Evolutionary conservation across 2,888 invertebrate genomes (phyloP), one percentile per base, ranked within the genome.

Genomic region (Leptopilina drosophilae): DNA sequence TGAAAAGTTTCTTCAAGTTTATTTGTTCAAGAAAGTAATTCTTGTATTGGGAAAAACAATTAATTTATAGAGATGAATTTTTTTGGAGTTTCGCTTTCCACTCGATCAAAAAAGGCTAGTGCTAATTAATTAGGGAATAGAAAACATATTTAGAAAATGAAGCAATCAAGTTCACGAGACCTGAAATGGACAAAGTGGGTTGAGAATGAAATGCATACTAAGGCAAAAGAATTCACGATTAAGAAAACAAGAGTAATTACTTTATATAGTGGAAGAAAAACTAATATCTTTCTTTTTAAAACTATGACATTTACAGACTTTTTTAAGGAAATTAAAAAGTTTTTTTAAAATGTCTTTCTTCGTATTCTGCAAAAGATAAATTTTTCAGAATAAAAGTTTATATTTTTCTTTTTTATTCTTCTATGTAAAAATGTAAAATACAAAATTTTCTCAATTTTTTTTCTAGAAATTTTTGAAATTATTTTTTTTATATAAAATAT

Each of bases 141-240:
- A 73, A 73, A 73, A 73, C 56, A 33, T 9, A 56, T n/a, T 40
- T 73, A 73, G 33, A 59, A 56, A 73, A 73, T 73, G 73, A 73
- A 73, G 73, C 40, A 73, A 73, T 73, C 15, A 56, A 73, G 73
- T 33, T 56, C 56, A 73, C n/a, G n/a, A 26, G 12, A 53, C 33
- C 56, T 73, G 26, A 59, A 56, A 14, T 59, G 73, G 73, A 33
- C 56, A 73, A 73, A 73, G 73, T 53, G 56, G 33, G 56, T 73
- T 53, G n/a, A 73, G 46, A 49, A 67, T 49, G 8, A 20, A n/a
- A 5, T 67, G 49, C 15, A 12, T 42, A 42, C 3, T 73, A 73
- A 33, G 56, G 73, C n/a, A 14, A 73, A 49, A 69, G 49, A 73
- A 73, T 73, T 73, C 49, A 9, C 26, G 26, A 49, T 20, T 20